Percentiles rank a stretch among this genome's conserved stretches.
phyloP scores from a whole-genome alignment of 1,140 invertebrate species.

The Bombus balteatus region DNA sequence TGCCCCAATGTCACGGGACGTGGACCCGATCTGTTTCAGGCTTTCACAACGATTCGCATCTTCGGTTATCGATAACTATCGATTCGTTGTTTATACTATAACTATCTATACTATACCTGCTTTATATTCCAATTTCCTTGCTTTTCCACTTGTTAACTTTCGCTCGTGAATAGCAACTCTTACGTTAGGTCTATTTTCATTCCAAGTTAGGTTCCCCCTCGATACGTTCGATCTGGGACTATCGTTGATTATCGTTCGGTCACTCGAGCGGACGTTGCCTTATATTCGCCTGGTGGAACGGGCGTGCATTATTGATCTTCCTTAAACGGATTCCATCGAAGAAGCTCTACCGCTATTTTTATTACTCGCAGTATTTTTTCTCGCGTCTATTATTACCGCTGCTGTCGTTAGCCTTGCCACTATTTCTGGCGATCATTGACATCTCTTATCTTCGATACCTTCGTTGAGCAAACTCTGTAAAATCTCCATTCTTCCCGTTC shows the following conservation, averaged over 20 bases:
- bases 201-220: not conserved
- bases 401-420: not conserved
- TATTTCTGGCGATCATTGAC: constrained; percentile 12
- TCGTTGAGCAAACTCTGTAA: too few species aligned
- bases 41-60: not conserved
- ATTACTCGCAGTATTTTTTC: constrained; percentile 6
- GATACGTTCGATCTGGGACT: not conserved
- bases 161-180: not conserved
- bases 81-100: not conserved
- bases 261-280: constrained; percentile 19
- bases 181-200: not conserved
- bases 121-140: too few species aligned
- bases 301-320: constrained; percentile 30
- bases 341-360: constrained; percentile 34
- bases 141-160: too few species aligned
- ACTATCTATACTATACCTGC: too few species aligned
- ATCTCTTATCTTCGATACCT: not conserved
- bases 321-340: constrained; percentile 24
- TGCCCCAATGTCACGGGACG: not conserved
- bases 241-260: not conserved
- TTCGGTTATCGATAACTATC: not conserved
- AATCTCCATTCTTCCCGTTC: not conserved
- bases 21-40: not conserved
- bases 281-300: not conserved
- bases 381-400: not conserved